These are phyloP conservation scores for Limnephilus auricula DNA, from an alignment of 2,888 invertebrate genomes.

Conservation along the genomic window DNA sequence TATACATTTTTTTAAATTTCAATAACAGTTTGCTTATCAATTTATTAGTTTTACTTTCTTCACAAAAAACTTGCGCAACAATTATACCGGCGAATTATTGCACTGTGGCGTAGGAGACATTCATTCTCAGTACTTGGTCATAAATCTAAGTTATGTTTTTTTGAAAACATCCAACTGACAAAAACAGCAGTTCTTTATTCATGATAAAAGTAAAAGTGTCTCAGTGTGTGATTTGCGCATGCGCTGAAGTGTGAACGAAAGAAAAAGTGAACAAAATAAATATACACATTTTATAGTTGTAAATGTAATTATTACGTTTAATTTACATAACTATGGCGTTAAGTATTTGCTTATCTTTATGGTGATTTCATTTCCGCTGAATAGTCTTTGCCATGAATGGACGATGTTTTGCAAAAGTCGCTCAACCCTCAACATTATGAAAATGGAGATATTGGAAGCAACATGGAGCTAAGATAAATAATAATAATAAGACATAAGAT, in stretches of 20 bases:
- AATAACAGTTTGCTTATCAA: not conserved
- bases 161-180: not conserved
- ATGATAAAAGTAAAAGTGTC: slow-evolving; percentile 22
- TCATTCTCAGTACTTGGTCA: not conserved
- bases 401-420: not conserved
- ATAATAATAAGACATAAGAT: no score
- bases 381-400: not conserved
- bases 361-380: not conserved
- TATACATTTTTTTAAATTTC: no score
- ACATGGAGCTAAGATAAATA: not conserved
- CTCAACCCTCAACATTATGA: not conserved
- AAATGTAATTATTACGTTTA: not conserved
- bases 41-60: not conserved
- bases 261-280: slow-evolving; percentile 10
- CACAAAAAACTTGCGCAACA: not conserved
- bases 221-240: slow-evolving; percentile 4
- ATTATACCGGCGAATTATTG: not conserved
- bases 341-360: not conserved
- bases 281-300: not conserved
- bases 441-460: not conserved
- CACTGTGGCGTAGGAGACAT: not conserved
- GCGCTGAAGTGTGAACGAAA: not conserved
- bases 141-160: not conserved
- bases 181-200: not conserved
- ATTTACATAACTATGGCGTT: not conserved